Evolutionary conservation across 2,888 invertebrate genomes (phyloP).

Genomic region (Pseudococcus jackbeardsleyi): DNA sequence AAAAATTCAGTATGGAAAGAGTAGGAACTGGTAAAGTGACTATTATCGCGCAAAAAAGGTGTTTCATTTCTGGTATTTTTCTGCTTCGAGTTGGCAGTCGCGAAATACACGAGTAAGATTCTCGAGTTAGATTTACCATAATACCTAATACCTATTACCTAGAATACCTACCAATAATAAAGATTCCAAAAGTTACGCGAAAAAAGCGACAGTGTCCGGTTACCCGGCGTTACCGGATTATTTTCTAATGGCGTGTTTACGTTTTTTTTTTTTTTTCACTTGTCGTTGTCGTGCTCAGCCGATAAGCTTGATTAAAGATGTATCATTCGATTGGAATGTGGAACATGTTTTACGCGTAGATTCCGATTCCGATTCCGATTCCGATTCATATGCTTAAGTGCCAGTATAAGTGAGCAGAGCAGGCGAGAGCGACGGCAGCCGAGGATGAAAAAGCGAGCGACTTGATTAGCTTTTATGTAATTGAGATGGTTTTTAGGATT

Average conservation of each 20-base stretch:
- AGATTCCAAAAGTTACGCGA: neutral
- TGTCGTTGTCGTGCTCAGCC: neutral
- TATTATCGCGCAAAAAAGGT: neutral
- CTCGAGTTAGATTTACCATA: too few species aligned
- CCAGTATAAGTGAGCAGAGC: neutral
- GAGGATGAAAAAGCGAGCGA: too few species aligned
- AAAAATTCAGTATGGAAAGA: neutral
- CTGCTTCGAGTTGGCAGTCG: neutral
- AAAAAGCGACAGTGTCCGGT: neutral
- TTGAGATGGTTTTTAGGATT: neutral
- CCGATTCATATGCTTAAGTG: too few species aligned
- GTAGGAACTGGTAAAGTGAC: neutral
- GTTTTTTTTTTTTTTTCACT: neutral
- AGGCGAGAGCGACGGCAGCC: neutral
- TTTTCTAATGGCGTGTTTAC: constrained; percentile 14
- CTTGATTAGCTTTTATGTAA: constrained; percentile 32
- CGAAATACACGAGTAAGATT: too few species aligned
- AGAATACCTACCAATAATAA: neutral
- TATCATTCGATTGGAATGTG: constrained; percentile 27
- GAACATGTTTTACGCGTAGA: neutral
- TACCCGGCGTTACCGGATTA: neutral
- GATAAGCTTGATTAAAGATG: constrained; percentile 32
- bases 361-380: too few species aligned
- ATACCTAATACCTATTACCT: too few species aligned
- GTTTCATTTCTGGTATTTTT: neutral